These are phyloP conservation scores for Holcopasites calliopsidis DNA, from an alignment of 1,140 invertebrate species.

Conservation along the genomic window DNA sequence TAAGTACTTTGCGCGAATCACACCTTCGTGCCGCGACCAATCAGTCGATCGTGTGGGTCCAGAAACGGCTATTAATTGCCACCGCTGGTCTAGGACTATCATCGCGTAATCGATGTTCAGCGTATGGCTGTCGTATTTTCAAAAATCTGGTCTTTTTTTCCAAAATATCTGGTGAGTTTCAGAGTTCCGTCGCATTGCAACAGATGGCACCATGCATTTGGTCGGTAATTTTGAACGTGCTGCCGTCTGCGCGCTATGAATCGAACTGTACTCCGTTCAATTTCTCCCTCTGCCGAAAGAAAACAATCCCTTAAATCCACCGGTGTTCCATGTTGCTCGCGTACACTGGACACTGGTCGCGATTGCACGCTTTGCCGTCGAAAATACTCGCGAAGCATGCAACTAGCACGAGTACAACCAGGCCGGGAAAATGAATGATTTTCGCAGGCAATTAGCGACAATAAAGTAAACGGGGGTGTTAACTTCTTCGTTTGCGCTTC, in stretches of 20 bases:
- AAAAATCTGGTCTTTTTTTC: conserved; percentile 31
- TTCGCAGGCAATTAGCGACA: too few species aligned
- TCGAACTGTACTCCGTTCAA: conserved; percentile 67
- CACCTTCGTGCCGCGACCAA: too few species aligned
- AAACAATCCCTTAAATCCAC: conserved; percentile 44
- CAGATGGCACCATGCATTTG: conserved; percentile 71
- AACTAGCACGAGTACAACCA: too few species aligned
- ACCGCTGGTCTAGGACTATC: too few species aligned
- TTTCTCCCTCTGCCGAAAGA: conserved; percentile 43
- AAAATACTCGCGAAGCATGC: too few species aligned
- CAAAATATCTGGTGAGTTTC: conserved; percentile 37
- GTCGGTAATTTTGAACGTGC: conserved; percentile 76
- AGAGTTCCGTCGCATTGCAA: not conserved
- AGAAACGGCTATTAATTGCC: too few species aligned
- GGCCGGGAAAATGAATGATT: too few species aligned
- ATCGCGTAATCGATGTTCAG: too few species aligned
- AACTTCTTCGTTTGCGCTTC: not conserved
- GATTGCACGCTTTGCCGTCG: conserved; percentile 8
- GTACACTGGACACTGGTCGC: not conserved
- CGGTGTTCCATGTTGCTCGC: conserved; percentile 21
- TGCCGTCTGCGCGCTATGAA: conserved; percentile 65
- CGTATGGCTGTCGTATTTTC: too few species aligned
- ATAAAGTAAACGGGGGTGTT: too few species aligned
- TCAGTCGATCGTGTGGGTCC: too few species aligned
- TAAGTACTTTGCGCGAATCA: too few species aligned